Evolutionary conservation across 1,140 invertebrate species (phyloP), one percentile per base, ranked within the genome.

Genomic region (Camponotus floridanus): DNA sequence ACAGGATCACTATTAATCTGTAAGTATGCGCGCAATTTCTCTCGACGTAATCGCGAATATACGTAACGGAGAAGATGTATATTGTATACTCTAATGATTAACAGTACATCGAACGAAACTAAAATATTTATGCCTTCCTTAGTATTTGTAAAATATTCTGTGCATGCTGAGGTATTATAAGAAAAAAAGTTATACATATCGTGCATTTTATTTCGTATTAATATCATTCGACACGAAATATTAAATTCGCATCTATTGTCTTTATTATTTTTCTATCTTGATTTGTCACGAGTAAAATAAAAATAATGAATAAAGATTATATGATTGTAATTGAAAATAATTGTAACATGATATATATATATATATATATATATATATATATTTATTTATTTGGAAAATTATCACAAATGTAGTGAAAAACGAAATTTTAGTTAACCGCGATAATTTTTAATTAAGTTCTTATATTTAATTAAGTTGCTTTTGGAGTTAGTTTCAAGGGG

Each of bases 1-100:
- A 26, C 59, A 65, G 59, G 42, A 65, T 64, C 59, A 76, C 64
- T 76, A 64, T 64, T 78, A 65, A 78, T 42, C 36, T 15, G 33
- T 78, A 76, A 64, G 36, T 45, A 78, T 33, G 76, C 61, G 39
- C 61, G 26, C 36, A 48, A 42, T 78, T 78, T 31, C 61, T 65
- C 42, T 64, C 42, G 48, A 45, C 39, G 65, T 61, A 65, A 78
- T 78, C 36, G 64, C 13, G 39, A 26, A 59, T 39, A 33, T 61
- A 13, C 48, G 15, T 51, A 18, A 78, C 48, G 48, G 61, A 48
- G 42, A 65, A 76, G 8, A 33, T n/a, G 26, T 51, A 61, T 13
- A 76, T 39, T 76, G 36, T 76, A 61, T 39, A 26, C 0, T 39
- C 13, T 42, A 61, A 61, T 76, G 18, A 51, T 57, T 74, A 57